Conservation (phyloP, 2,888 invertebrate genomes). For the Trilocha varians region DNA sequence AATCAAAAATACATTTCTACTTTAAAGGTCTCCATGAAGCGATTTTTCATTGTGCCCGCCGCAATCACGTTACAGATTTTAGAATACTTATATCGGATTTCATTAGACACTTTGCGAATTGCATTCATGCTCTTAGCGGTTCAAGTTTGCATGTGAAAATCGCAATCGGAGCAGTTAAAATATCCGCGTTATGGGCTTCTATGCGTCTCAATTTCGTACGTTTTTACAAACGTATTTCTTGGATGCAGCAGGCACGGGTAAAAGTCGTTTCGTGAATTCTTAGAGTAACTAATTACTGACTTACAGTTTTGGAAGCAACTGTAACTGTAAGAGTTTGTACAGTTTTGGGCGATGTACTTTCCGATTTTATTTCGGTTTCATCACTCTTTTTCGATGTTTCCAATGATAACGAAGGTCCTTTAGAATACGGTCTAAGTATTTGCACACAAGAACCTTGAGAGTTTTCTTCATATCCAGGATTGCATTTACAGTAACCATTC, state of each 20-base stretch:
- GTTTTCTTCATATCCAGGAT: conserved; percentile 71
- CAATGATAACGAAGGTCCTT: conserved; percentile 47
- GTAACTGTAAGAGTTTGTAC: conserved; percentile 81
- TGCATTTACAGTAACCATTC: conserved; percentile 82
- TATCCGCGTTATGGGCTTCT: too few species aligned
- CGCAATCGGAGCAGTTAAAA: too few species aligned
- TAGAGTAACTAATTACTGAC: too few species aligned
- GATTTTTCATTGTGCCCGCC: too few species aligned
- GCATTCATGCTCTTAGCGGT: too few species aligned
- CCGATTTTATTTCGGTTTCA: conserved; percentile 34
- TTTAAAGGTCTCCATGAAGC: not conserved
- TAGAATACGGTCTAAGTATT: conserved; percentile 46
- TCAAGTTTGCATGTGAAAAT: not conserved
- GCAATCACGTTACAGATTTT: too few species aligned
- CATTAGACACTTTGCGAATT: too few species aligned
- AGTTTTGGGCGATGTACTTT: conserved; percentile 60
- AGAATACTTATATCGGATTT: too few species aligned
- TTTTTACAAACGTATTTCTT: too few species aligned
- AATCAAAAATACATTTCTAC: not conserved
- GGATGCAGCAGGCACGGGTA: too few species aligned
- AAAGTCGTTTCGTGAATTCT: too few species aligned
- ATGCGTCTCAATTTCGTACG: too few species aligned
- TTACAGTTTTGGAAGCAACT: conserved; percentile 83
- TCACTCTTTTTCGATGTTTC: conserved; percentile 48
- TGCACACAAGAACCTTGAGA: conserved; percentile 50